These are phyloP conservation scores for Lepidostoma basale DNA, from an alignment of 1,140 invertebrate genomes.

Conservation along the genomic window DNA sequence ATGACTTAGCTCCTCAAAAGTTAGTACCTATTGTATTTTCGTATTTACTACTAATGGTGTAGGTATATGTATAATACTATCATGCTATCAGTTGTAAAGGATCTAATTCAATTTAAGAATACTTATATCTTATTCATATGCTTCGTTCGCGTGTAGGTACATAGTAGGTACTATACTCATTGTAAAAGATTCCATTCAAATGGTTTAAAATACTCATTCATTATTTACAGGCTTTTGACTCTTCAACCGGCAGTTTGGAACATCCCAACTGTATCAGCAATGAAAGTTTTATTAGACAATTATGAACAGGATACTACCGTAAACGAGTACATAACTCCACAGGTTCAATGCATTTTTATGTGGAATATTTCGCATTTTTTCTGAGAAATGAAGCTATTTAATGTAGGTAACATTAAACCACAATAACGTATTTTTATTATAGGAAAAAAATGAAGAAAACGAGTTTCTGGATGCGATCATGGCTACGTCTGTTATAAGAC, in stretches of 20 bases:
- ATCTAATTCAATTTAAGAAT: too few species aligned
- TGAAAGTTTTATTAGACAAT: conserved; percentile 74
- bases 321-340: conserved; percentile 78
- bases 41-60: too few species aligned
- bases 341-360: too few species aligned
- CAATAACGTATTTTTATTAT: conserved; percentile 39
- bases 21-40: conserved; percentile 58
- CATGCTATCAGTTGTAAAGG: too few species aligned
- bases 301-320: conserved; percentile 74
- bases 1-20: conserved; percentile 76
- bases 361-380: too few species aligned
- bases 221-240: conserved; percentile 64
- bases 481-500: conserved; percentile 74
- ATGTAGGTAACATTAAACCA: conserved; percentile 22
- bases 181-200: not conserved
- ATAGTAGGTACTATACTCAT: too few species aligned
- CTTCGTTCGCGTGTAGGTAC: too few species aligned
- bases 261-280: conserved; percentile 70
- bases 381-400: too few species aligned
- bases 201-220: not conserved
- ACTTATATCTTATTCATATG: too few species aligned
- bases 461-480: conserved; percentile 77
- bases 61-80: too few species aligned
- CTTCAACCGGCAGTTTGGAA: conserved; percentile 64
- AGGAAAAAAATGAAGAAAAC: conserved; percentile 77